Base-by-base conservation (phyloP, 1,140 invertebrate genomes). In the Apis florea region DNA sequence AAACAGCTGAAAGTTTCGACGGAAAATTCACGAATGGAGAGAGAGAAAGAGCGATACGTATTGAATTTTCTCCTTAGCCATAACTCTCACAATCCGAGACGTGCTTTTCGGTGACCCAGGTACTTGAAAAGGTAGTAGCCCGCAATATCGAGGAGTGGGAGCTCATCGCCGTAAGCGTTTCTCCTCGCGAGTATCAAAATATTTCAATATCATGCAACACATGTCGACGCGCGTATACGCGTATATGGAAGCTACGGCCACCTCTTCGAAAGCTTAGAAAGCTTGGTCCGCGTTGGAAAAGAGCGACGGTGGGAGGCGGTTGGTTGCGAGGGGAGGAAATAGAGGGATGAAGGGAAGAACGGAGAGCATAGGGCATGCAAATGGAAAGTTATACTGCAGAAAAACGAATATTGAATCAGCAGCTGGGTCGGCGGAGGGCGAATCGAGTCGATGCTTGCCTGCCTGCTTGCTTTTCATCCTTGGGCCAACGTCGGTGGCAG, bases 341-440 rank as follows among this genome's bases (percentile, higher is more conserved):
- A 88, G 81, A 82, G 56, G 51, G 61, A 82, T 9, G 64, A 15
- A 12, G 56, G 64, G 9, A 61, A 24, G n/a, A 51, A 17, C 51
- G 53, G n/a, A 85, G 80, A 83, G 80, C 83, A 83, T 87, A 88
- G 86, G 84, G 86, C 85, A 92, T 91, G 92, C 91, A 93, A 93
- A 93, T 93, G 89, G 91, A 92, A 93, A 93, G 92, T 93, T 93
- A 93, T 93, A 90, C 91, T 86, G 89, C 89, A 87, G 88, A 90
- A 92, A 92, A 93, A 92, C 91, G 92, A 93, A 93, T 93, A 93
- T 93, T 92, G 91, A 92, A 93, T 93, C 91, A 92, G 90, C 89
- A 89, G 86, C 82, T 87, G 87, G 88, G 71, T 87, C 78, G 87
- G 76, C 63, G 61, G 73, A 80, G 72, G 80, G 59, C 59, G 70